Percentiles rank a stretch among this genome's conserved stretches.
These are phyloP conservation scores for Acromyrmex echinatior DNA, from an alignment of 1,140 invertebrate genomes.

Conservation along the genomic window DNA sequence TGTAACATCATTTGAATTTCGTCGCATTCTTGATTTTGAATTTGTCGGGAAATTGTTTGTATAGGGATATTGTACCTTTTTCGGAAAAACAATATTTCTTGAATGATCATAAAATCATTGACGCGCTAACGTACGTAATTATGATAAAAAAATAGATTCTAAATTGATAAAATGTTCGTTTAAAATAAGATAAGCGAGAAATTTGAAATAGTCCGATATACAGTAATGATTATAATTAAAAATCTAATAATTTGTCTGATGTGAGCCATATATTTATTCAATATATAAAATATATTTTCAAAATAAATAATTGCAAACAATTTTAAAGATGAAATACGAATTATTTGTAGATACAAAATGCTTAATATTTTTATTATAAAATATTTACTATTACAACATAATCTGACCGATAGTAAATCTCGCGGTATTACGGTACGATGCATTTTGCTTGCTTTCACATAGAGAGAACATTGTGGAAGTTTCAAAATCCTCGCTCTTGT, in stretches of 20 bases:
- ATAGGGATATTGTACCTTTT: no score
- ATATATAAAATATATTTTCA: not conserved
- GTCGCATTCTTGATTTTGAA: not conserved
- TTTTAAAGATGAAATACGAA: not conserved
- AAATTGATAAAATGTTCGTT: slow-evolving; percentile 9
- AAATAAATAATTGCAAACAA: not conserved
- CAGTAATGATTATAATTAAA: not conserved
- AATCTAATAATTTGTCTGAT: not conserved
- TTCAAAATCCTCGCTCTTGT: slow-evolving; percentile 45
- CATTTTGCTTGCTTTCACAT: slow-evolving; percentile 38
- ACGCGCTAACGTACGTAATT: not conserved
- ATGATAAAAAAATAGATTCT: not conserved
- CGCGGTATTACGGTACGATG: slow-evolving; percentile 50
- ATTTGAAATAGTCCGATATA: no score
- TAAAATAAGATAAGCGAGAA: not conserved
- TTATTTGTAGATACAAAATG: not conserved
- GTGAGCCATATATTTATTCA: not conserved
- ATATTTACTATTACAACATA: slow-evolving; percentile 8
- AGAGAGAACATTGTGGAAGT: slow-evolving; percentile 21
- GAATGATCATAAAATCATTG: not conserved
- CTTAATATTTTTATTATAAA: slow-evolving; percentile 25
- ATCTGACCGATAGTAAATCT: slow-evolving; percentile 35
- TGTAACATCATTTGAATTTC: slow-evolving; percentile 36
- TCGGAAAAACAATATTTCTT: not conserved
- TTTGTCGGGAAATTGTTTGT: not conserved